A percentile compares a stretch with the other conserved stretches of the same genome.
Evolutionary conservation across 1,140 invertebrate genomes (phyloP).

Genomic region (Phymorhynchus buccinoides): DNA sequence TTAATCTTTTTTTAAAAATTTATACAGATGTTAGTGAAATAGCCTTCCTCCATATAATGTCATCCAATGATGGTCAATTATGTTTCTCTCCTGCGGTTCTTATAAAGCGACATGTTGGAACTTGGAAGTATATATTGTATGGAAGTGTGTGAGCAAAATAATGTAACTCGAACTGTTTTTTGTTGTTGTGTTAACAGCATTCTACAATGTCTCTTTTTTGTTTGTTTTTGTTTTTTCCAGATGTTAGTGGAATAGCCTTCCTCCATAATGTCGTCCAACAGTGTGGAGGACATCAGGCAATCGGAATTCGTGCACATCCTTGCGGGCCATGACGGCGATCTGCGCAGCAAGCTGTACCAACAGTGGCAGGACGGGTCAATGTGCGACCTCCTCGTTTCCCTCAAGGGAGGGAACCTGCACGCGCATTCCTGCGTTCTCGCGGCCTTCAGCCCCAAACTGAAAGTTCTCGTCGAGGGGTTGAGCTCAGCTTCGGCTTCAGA

Average conservation of each 20-base stretch:
- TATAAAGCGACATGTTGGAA: not conserved
- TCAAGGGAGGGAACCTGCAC: constrained; percentile 28
- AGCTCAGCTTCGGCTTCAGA: not conserved
- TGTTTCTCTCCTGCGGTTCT: no score
- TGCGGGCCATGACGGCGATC: constrained; percentile 37
- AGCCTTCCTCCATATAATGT: no score
- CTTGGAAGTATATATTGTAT: not conserved
- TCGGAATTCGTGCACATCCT: constrained; percentile 41
- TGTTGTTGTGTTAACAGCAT: not conserved
- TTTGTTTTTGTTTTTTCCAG: not conserved
- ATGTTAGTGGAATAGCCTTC: not conserved
- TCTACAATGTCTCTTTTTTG: not conserved
- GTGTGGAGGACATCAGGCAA: not conserved
- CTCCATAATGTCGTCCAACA: not conserved
- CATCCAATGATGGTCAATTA: no score
- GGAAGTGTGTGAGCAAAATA: not conserved
- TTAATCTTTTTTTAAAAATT: not conserved
- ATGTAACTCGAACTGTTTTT: not conserved
- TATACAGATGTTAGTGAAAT: not conserved
- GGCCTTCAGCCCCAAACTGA: constrained; percentile 43
- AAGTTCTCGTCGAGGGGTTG: not conserved
- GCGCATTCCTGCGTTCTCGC: constrained; percentile 45
- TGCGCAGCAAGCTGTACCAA: constrained; percentile 39
- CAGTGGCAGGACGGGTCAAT: constrained; percentile 40
- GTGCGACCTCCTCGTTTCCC: constrained; percentile 40